Base-by-base conservation (phyloP, 64 coral and sea anemone genomes). In the Cladopsammia gracilis region DNA sequence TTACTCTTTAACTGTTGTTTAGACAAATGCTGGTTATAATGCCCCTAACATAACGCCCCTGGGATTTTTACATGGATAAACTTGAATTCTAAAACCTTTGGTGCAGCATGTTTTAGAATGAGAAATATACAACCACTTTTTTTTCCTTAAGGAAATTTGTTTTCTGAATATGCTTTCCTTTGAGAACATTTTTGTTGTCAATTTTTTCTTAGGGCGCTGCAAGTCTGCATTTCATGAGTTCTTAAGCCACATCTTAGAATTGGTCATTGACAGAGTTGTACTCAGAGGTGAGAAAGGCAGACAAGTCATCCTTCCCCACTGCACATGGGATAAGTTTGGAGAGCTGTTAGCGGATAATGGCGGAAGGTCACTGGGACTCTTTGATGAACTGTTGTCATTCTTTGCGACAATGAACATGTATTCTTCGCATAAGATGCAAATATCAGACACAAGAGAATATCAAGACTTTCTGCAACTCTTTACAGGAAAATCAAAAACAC, bases 271-370 rank as follows among this genome's bases (percentile, higher is more conserved):
- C 72, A 78, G 18, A 24, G 19, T 93, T 2, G 4, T 61, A 43
- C 6, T 53, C 10, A 22, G 52, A 10, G 82, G 71, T 0, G 16
- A 49, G 20, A 3, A 62, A 44, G 10, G 82, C 13, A 64, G 19
- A 15, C 70, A 25, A 48, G 70, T 93, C 59, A 4, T 68, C 4
- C 45, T 95, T 2, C 88, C 93, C 25, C 82, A 91, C 20, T 95
- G 93, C 20, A 95, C 93, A 0, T 95, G 88, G 88, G 93, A 95
- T 18, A 95, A 95, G 10, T 91, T 95, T 72, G 89, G 34, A 34
- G 89, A 95, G 10, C 3, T 95, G 1, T 19, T 91, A 2, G 83
- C 89, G 10, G 48, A 87, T 13, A 18, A 66, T 46, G 94, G 76
- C 4, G 64, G 89, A 64, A 45, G 73, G 7, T 53, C 49, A 4